These are phyloP conservation scores for Apodemus sylvaticus DNA, from an alignment of 2,113 vertebrate genomes.

Conservation along the genomic window DNA sequence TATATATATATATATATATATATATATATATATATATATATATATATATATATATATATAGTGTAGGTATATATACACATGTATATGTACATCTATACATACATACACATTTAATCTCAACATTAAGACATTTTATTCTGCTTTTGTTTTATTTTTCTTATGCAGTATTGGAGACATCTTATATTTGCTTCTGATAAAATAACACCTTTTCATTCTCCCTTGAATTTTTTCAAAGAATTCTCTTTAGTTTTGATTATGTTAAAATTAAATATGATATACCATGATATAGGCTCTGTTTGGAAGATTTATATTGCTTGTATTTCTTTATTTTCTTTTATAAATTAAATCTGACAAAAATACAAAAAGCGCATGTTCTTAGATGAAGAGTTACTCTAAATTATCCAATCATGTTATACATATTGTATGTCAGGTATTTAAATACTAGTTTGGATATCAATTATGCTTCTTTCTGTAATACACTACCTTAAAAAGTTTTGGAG, in stretches of 20 bases:
- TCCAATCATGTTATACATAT: too few relatives aligned
- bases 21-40: background rate
- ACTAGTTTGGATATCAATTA: too few relatives aligned
- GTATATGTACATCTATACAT: background rate
- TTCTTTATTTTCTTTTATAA: too few relatives aligned
- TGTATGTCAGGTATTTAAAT: too few relatives aligned
- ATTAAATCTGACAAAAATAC: too few relatives aligned
- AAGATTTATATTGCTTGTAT: too few relatives aligned
- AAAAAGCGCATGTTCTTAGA: too few relatives aligned
- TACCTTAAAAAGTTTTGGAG: too few relatives aligned
- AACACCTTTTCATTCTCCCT: background rate
- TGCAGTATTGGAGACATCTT: background rate
- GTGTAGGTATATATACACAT: background rate
- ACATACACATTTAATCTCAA: background rate
- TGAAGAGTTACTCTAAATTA: too few relatives aligned
- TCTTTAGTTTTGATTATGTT: background rate
- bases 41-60: background rate
- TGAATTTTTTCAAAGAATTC: background rate
- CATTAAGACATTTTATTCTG: background rate
- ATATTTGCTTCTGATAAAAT: background rate
- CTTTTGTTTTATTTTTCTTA: background rate
- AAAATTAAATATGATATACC: too few relatives aligned
- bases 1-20: background rate
- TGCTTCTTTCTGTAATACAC: too few relatives aligned
- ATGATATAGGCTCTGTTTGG: too few relatives aligned